Evolutionary conservation across 2,113 vertebrate species (phyloP), one percentile per base, ranked within the genome.

Genomic region (Toxotes chatareus): DNA sequence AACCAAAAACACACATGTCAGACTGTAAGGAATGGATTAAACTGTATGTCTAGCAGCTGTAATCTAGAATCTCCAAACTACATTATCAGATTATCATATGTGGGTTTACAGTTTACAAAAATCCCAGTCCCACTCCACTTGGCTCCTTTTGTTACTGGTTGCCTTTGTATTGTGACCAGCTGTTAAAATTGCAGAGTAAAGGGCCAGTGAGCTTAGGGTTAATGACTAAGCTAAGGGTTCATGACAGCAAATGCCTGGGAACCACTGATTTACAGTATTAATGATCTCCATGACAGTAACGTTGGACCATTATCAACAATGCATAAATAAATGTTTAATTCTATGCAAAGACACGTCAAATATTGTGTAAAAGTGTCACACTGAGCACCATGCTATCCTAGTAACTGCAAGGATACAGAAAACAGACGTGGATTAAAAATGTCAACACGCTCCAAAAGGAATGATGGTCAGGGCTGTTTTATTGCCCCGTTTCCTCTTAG

Each of bases 391-490:
- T 44, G 13, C 59, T 83, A 62, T 81, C 84, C 51, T 11, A n/a
- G 57, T 72, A 42, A 80, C 86, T 7, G 38, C 19, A 12, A 51
- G 3, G 56, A 85, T 65, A 89, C 73, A 87, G 76, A 85, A 90
- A 86, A 73, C 83, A 88, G 86, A 81, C 5, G 0, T 27, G 40
- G 47, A 40, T 69, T 57, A 34, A 42, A 87, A 87, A 85, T 59
- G 49, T 74, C 65, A 57, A 71, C 71, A n/a, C 0, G 12, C 34
- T 74, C 69, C 38, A 38, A 60, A 53, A 49, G 57, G 51, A 84
- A 76, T 38, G 16, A 88, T 38, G 34, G 60, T 56, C 13, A 0
- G 44, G 62, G 55, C 61, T 42, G 40, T 74, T 83, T 77, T 60
- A 72, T 74, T 4, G 6, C 47, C 46, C 51, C n/a, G 5, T 75